Evolutionary conservation across 2,888 invertebrate genomes (phyloP).

Genomic region (Lithophane semibrunnea): DNA sequence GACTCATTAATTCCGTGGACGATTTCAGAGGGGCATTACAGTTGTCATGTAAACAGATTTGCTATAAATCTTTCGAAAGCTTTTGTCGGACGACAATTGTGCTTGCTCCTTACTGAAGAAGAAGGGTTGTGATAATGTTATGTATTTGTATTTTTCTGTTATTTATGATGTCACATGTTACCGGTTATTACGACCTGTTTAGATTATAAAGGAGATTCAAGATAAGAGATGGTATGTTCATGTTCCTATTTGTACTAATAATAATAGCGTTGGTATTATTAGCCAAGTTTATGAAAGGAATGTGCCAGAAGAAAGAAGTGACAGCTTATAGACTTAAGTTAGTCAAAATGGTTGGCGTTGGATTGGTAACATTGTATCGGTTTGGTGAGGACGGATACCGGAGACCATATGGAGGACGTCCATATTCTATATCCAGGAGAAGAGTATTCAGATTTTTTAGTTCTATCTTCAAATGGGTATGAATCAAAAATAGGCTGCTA

Average conservation of each 20-base stretch:
- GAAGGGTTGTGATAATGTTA: slow-evolving; percentile 60
- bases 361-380: neutral
- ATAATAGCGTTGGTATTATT: slow-evolving; percentile 20
- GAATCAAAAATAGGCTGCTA: neutral
- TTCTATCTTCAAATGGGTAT: neutral
- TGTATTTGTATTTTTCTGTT: slow-evolving; percentile 53
- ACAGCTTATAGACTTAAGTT: neutral
- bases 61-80: slow-evolving; percentile 71
- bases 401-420: too few relatives aligned
- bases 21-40: slow-evolving; percentile 74
- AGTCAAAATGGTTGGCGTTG: neutral
- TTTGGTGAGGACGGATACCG: neutral
- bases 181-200: slow-evolving; percentile 48
- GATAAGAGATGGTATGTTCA: slow-evolving; percentile 14
- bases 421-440: neutral
- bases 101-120: slow-evolving; percentile 49
- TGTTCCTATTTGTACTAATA: slow-evolving; percentile 44
- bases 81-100: slow-evolving; percentile 64
- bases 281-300: neutral
- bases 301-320: neutral
- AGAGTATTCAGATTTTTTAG: neutral
- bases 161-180: slow-evolving; percentile 56
- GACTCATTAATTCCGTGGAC: slow-evolving; percentile 82
- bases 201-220: slow-evolving; percentile 17
- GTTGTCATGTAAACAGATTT: slow-evolving; percentile 80